phyloP scores from a whole-genome alignment of 1,140 invertebrate species.

The Stegodyphus mimosarum region DNA sequence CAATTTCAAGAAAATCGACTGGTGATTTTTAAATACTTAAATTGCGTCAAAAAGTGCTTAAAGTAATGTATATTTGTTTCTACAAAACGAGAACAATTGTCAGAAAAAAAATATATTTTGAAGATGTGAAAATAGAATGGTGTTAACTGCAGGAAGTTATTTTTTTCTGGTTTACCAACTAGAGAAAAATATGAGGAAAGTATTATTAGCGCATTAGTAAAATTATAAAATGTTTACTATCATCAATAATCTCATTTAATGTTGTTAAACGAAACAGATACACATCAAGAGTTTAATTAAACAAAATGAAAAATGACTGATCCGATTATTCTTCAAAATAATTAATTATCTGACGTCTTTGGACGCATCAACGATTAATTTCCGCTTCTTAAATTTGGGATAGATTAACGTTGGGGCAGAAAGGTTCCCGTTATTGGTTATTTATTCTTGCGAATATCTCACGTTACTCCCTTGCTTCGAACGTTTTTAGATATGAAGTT shows the following conservation, averaged over 20 bases:
- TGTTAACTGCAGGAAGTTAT: neutral
- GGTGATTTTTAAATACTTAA: too few relatives aligned
- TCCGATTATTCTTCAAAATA: constrained; percentile 53
- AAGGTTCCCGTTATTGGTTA: constrained; percentile 8
- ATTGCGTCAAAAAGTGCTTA: too few relatives aligned
- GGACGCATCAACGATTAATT: constrained; percentile 40
- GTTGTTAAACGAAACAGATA: constrained; percentile 54
- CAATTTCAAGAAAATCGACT: too few relatives aligned
- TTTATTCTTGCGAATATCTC: neutral
- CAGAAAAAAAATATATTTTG: too few relatives aligned
- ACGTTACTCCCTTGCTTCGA: neutral
- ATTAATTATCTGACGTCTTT: constrained; percentile 56
- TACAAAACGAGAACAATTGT: too few relatives aligned
- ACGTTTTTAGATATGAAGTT: neutral
- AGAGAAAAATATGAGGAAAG: neutral
- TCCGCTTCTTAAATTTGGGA: constrained; percentile 50
- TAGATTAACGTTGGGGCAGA: constrained; percentile 30
- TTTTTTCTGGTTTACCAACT: neutral
- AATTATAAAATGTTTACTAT: constrained; percentile 44
- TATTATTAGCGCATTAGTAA: constrained; percentile 39
- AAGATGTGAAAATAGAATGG: neutral
- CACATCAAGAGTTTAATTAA: constrained; percentile 49
- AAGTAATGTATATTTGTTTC: too few relatives aligned
- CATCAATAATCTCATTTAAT: constrained; percentile 50
- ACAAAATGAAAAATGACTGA: constrained; percentile 57